Percentiles rank a stretch among this genome's conserved stretches.
These are phyloP conservation scores for Rhynchophorus ferrugineus DNA, from an alignment of 1,140 invertebrate species.

Conservation along the genomic window DNA sequence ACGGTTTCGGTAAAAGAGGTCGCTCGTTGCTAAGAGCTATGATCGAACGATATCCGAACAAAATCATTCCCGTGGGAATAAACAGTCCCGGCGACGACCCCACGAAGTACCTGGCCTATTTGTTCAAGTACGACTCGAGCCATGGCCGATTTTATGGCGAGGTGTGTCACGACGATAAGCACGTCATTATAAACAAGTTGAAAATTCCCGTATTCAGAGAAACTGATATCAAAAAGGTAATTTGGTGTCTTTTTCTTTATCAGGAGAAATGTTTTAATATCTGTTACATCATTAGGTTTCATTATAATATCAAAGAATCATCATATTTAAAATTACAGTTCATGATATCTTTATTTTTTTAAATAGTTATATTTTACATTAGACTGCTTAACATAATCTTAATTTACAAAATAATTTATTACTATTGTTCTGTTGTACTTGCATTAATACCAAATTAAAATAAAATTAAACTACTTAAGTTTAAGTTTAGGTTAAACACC, in stretches of 20 bases:
- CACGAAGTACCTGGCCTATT: slow-evolving; percentile 95
- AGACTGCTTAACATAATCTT: too few relatives aligned
- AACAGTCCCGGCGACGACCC: slow-evolving; percentile 93
- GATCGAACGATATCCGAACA: slow-evolving; percentile 58
- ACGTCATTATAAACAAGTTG: slow-evolving; percentile 77
- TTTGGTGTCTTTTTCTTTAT: neutral
- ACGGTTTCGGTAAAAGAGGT: slow-evolving; percentile 95
- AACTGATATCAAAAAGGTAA: slow-evolving; percentile 61
- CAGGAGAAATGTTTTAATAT: slow-evolving; percentile 56
- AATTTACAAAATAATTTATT: too few relatives aligned
- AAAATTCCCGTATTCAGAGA: slow-evolving; percentile 78
- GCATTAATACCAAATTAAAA: too few relatives aligned
- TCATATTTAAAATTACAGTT: too few relatives aligned
- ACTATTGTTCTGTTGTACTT: too few relatives aligned
- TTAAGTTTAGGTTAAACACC: too few relatives aligned
- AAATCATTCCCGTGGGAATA: slow-evolving; percentile 42
- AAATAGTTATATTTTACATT: too few relatives aligned
- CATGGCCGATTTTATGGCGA: slow-evolving; percentile 86
- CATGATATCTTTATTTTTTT: too few relatives aligned
- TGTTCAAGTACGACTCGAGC: slow-evolving; percentile 97
- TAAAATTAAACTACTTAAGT: too few relatives aligned
- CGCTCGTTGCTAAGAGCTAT: slow-evolving; percentile 85
- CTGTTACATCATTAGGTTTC: too few relatives aligned
- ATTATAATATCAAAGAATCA: too few relatives aligned
- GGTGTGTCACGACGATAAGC: slow-evolving; percentile 64